phyloP scores from a whole-genome alignment of 2,113 vertebrate species.

The Stigmatopora argus region DNA sequence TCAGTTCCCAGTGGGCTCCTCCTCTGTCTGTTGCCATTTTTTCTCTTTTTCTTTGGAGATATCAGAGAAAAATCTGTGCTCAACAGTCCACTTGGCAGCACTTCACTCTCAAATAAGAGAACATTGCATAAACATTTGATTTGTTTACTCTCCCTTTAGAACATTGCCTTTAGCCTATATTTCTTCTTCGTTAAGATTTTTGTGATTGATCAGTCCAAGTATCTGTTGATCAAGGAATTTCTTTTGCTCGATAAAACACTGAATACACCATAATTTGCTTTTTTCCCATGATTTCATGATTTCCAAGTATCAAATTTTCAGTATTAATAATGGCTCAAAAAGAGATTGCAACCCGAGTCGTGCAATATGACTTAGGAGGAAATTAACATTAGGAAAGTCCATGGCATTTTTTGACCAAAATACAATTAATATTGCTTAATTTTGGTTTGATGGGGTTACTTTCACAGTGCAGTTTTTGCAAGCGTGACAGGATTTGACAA shows the following conservation, averaged over 20 bases:
- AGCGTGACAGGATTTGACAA: too few species aligned
- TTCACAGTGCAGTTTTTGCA: too few species aligned
- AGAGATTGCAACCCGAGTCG: too few species aligned
- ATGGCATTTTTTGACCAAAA: too few species aligned
- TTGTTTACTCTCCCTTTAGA: conserved; percentile 9
- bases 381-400: too few species aligned
- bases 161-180: conserved; percentile 11
- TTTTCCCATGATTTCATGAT: neutral
- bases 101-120: conserved; percentile 45
- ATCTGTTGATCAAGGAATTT: conserved; percentile 3
- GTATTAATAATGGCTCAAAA: too few species aligned
- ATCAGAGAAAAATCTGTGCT: conserved; percentile 63
- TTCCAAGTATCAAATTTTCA: neutral
- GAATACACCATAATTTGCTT: neutral
- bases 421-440: too few species aligned
- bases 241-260: neutral
- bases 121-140: conserved; percentile 18
- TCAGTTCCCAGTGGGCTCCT: conserved; percentile 38
- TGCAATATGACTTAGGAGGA: too few species aligned
- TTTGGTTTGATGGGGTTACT: too few species aligned
- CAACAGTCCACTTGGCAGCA: conserved; percentile 60
- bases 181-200: neutral
- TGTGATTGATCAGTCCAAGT: conserved; percentile 7
- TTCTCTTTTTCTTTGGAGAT: conserved; percentile 51
- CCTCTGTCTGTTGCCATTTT: conserved; percentile 63